Percentiles rank a stretch among this genome's conserved stretches.
These are phyloP conservation scores for Tetragnatha versicolor DNA, from an alignment of 1,140 invertebrate species.

Conservation along the genomic window DNA sequence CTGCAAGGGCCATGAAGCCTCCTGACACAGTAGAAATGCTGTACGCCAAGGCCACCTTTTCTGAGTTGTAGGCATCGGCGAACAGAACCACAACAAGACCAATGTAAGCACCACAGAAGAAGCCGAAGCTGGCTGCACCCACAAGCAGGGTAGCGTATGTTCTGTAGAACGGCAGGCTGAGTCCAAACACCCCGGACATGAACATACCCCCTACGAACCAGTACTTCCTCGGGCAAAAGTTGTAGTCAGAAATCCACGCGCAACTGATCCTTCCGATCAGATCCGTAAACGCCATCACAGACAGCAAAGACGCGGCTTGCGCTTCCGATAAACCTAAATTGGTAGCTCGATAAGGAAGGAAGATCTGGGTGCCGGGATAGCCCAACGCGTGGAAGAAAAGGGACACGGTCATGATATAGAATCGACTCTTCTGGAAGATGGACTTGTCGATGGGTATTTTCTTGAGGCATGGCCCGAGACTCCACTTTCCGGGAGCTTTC, in stretches of 20 bases:
- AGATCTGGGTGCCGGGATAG: conserved; percentile 56
- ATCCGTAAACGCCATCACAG: conserved; percentile 56
- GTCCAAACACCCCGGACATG: conserved; percentile 54
- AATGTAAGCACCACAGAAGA: conserved; percentile 57
- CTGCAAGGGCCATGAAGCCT: conserved; percentile 47
- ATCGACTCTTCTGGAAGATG: conserved; percentile 50
- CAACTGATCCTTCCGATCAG: conserved; percentile 54
- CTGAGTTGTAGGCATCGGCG: conserved; percentile 53
- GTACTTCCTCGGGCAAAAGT: conserved; percentile 56
- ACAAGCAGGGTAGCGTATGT: conserved; percentile 37
- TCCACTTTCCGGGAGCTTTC: conserved; percentile 24
- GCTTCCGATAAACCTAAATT: conserved; percentile 51
- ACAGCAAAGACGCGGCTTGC: conserved; percentile 52
- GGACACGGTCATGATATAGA: conserved; percentile 57
- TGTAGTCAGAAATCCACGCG: conserved; percentile 57
- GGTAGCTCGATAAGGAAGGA: conserved; percentile 53
- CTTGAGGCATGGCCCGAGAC: conserved; percentile 7
- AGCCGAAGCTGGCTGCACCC: conserved; percentile 52
- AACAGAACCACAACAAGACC: conserved; percentile 56
- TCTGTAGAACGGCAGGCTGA: conserved; percentile 53
- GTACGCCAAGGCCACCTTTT: conserved; percentile 53
- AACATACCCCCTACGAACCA: conserved; percentile 56
- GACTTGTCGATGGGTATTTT: conserved; percentile 50
- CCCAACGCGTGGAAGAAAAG: conserved; percentile 51
- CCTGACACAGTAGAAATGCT: conserved; percentile 39